phyloP scores from a whole-genome alignment of 2,888 invertebrate species.

The Polylopha cassiicola region DNA sequence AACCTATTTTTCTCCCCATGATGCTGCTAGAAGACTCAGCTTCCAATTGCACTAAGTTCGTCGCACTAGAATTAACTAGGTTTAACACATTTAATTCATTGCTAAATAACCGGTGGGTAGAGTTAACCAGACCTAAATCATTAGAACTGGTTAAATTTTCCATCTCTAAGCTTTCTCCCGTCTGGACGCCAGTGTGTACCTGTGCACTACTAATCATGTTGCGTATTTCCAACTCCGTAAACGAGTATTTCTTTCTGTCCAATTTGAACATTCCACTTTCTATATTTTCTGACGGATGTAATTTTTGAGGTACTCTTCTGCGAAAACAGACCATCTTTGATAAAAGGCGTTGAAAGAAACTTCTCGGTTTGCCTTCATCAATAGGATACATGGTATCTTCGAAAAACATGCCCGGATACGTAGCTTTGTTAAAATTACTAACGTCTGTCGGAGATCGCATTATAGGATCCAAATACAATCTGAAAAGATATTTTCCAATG shows the following conservation, averaged over 20 bases:
- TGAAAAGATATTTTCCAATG: too few species aligned
- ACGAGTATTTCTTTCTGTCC: conserved; percentile 38
- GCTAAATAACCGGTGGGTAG: too few species aligned
- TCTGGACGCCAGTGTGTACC: conserved; percentile 48
- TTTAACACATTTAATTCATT: too few species aligned
- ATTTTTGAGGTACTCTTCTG: too few species aligned
- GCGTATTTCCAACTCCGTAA: conserved; percentile 47
- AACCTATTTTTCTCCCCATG: too few species aligned
- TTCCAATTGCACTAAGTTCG: too few species aligned
- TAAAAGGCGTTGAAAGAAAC: neutral
- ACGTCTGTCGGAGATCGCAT: conserved; percentile 60
- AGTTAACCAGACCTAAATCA: too few species aligned
- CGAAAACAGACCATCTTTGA: neutral
- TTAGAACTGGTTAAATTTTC: too few species aligned
- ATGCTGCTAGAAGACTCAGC: too few species aligned
- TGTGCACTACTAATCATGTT: conserved; percentile 31
- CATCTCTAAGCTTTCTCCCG: conserved; percentile 52
- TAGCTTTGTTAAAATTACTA: conserved; percentile 31
- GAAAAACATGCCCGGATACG: conserved; percentile 31
- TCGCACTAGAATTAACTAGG: too few species aligned
- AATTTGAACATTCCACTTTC: neutral
- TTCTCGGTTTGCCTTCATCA: conserved; percentile 18
- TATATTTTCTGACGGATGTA: conserved; percentile 2
- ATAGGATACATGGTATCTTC: conserved; percentile 26
- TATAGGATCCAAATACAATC: conserved; percentile 52